Evolutionary conservation across 2,888 invertebrate species (phyloP), one percentile per base, ranked within the genome.

Genomic region (Mongoloraphidia duomilia): DNA sequence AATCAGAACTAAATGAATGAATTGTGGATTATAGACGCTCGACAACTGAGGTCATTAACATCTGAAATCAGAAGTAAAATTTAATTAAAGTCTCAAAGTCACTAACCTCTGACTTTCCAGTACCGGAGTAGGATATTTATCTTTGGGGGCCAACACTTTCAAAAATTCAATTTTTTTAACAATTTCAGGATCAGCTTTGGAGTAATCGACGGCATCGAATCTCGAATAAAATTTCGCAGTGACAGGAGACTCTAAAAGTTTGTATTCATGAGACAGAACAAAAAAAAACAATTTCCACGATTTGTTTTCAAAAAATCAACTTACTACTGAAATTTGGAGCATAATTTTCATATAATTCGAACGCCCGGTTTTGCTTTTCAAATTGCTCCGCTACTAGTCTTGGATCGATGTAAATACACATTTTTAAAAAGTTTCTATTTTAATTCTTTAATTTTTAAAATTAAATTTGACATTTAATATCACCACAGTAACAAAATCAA

Each of bases 201-300:
- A 42, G 2, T 44, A 35, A 6, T 46, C 12, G 4, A 55, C 42
- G 26, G 51, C 56, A 4, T 65, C 65, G 46, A 64, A 63, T 50
- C 51, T 60, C 3, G 65, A 60, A 44, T 66, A 65, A 54, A 65
- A 65, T 49, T 65, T 65, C 9, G 57, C 56, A 3, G 64, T 61
- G 6, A 65, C 49, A 9, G 59, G 46, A 13, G 37, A 10, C 11
- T 11, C 38, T 45, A 6, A 35, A 34, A 44, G 26, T 26, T 26
- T 6, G 26, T 6, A 26, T 26, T 26, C 26, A 26, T 26, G 26
- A 26, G 6, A 26, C 26, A 6, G 5, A 26, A 26, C 26, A n/a
- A n/a, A 10, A 14, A 9, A 13, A 17, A 36, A 34, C 37, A 14
- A 36, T 34, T 37, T 12, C n/a, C 17, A 17, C 9, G 10, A 14